Evolutionary conservation across 1,140 invertebrate genomes (phyloP).

Genomic region (Dendrolimus punctatus): DNA sequence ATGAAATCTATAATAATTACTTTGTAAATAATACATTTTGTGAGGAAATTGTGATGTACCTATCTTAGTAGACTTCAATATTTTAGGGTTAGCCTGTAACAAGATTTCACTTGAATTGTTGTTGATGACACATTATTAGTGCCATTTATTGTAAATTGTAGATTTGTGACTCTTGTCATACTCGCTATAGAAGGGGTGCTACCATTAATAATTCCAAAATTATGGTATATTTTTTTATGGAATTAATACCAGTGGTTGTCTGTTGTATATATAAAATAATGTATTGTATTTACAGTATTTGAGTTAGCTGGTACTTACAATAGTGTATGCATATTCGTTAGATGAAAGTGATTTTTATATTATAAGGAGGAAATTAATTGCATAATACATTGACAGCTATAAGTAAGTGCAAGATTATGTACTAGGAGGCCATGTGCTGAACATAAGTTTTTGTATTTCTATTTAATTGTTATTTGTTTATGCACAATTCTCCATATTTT

Average conservation of each 20-base stretch:
- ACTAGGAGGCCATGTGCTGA: slow-evolving; percentile 60
- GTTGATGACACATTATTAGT: slow-evolving; percentile 69
- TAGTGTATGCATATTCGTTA: slow-evolving; percentile 68
- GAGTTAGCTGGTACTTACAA: slow-evolving; percentile 66
- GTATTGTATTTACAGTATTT: slow-evolving; percentile 72
- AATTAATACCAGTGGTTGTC: slow-evolving; percentile 69
- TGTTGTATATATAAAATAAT: slow-evolving; percentile 65
- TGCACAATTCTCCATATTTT: slow-evolving; percentile 74
- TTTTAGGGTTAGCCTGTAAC: slow-evolving; percentile 70
- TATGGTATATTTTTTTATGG: slow-evolving; percentile 70
- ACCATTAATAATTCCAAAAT: slow-evolving; percentile 73
- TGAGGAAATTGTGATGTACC: slow-evolving; percentile 61
- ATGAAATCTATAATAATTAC: slow-evolving; percentile 64
- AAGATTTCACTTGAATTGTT: slow-evolving; percentile 68
- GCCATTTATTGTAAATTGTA: slow-evolving; percentile 71
- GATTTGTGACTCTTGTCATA: slow-evolving; percentile 73
- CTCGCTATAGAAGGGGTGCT: slow-evolving; percentile 73
- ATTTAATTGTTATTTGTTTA: slow-evolving; percentile 74
- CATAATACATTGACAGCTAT: slow-evolving; percentile 67
- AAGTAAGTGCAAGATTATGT: slow-evolving; percentile 59
- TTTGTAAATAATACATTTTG: slow-evolving; percentile 55
- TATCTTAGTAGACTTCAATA: slow-evolving; percentile 56
- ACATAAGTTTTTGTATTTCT: slow-evolving; percentile 67
- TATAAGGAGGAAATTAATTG: slow-evolving; percentile 62
- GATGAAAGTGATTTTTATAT: slow-evolving; percentile 66